These are phyloP conservation scores for Phylloscopus trochiloides DNA, from an alignment of 2,113 vertebrate species.

Conservation along the genomic window DNA sequence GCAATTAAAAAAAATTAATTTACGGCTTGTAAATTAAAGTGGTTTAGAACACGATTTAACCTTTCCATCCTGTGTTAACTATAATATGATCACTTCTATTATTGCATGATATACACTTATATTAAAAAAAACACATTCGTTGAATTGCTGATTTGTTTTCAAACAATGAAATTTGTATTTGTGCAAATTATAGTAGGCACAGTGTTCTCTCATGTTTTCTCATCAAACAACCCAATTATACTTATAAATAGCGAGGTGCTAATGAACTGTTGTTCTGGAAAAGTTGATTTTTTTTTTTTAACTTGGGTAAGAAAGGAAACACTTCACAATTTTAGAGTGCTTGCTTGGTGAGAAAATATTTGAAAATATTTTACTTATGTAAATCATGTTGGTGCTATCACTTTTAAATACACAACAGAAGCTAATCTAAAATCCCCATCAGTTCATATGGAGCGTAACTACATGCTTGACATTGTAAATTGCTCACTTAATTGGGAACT, in stretches of 20 bases:
- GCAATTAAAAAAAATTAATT: constrained; percentile 19
- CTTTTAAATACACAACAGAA: constrained; percentile 60
- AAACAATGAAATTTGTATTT: constrained; percentile 62
- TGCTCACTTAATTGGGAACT: constrained; percentile 48
- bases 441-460: constrained; percentile 1
- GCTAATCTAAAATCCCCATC: constrained; percentile 27
- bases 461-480: constrained; percentile 39
- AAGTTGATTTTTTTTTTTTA: constrained; percentile 55
- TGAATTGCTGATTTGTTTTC: constrained; percentile 60
- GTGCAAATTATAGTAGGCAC: constrained; percentile 57
- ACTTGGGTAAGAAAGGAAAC: constrained; percentile 65
- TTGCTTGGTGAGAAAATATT: constrained; percentile 50
- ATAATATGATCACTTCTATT: not conserved
- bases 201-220: constrained; percentile 68
- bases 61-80: constrained; percentile 1
- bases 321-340: constrained; percentile 58
- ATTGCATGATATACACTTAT: constrained; percentile 35
- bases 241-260: constrained; percentile 71
- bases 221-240: constrained; percentile 73
- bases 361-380: constrained; percentile 66
- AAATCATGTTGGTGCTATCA: constrained; percentile 56
- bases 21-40: not conserved
- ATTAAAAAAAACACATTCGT: not conserved
- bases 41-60: not conserved
- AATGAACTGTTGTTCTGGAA: constrained; percentile 73